Base-by-base conservation (phyloP, 2,113 vertebrate species). In the Psilopsiagon aurifrons region DNA sequence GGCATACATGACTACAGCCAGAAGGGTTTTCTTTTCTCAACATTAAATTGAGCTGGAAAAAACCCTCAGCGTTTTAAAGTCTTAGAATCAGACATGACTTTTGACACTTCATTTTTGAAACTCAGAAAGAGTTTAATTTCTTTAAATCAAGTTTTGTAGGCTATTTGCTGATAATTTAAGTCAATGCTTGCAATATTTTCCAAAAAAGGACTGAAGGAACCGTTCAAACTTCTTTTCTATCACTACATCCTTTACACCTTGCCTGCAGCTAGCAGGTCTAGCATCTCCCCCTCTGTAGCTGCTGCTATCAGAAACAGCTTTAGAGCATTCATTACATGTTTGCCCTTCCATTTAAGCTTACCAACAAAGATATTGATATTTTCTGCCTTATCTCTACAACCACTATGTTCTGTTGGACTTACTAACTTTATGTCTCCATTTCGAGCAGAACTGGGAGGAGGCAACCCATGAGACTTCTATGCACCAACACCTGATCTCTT, bases 1-100 rank as follows among this genome's bases (percentile, higher is more conserved):
- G 90, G 93, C 86, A 86, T 94, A 94, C 66, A 82, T 31, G 59
- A 62, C 88, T 91, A 86, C 54, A 96, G 88, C 92, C 88, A 97
- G 82, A 87, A 90, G 74, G n/a, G 35, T 37, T 73, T 88, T 74
- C 67, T 80, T 92, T 78, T 60, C 69, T 74, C 84, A 83, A 73
- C 33, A 68, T 59, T 69, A 83, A 97, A 83, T 25, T 86, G 68
- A 85, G 29, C 35, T 47, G 59, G n/a, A 43, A 60, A 84, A 67
- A 83, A 54, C 2, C 1, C 9, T 54, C 49, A 13, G 2, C 63
- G 19, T 63, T 79, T 93, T 86, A 23, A 75, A 95, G 55, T n/a
- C 41, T 10, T 4, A 86, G 41, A 66, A 54, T 66, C 17, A 78
- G 44, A 66, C 14, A 2, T 11, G 63, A 46, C 43, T 51, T 76